Base-by-base conservation (phyloP, 2,113 vertebrate species). In the Collichthys lucidus region DNA sequence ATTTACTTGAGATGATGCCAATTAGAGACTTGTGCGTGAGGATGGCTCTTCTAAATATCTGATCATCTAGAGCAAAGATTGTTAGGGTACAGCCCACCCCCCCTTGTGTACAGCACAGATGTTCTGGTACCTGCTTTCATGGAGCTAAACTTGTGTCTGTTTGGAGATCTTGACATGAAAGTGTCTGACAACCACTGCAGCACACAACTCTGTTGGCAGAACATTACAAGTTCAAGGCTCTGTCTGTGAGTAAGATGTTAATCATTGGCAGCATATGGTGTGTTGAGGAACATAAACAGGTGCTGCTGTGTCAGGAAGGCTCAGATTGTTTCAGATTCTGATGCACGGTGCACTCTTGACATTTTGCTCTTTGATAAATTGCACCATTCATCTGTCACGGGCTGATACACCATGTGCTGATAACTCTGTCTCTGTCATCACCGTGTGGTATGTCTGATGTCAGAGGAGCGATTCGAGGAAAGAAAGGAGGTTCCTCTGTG, bases 311-410 rank as follows among this genome's bases (percentile, higher is more conserved):
- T 83, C 60, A 69, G 26, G 22, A 24, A n/a, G 46, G 40, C 63
- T 72, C 52, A 9, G 66, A 50, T 16, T 59, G 53, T 29, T 76
- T 72, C 65, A 61, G 29, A 57, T 55, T 67, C 67, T 46, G 31
- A 50, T 55, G 70, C 74, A 20, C 76, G 24, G 46, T 59, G 74
- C 59, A 29, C 70, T 81, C 59, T 59, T 82, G 84, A 91, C 84
- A 90, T 89, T 76, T 71, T 42, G 77, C 66, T 85, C 70, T 84
- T 64, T 86, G 86, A 92, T 80, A 83, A 86, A 83, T 80, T 85
- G 84, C 74, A 53, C 62, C 74, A 46, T 53, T 83, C 50, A 75
- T 84, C 69, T 87, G 77, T 87, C 66, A 49, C 69, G 44, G 49
- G 68, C 80, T 82, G 76, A 87, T 78, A 17, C 47, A 29, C 35